phyloP scores from a whole-genome alignment of 92 coral and sea anemone genomes.

The Muricea muricata region DNA sequence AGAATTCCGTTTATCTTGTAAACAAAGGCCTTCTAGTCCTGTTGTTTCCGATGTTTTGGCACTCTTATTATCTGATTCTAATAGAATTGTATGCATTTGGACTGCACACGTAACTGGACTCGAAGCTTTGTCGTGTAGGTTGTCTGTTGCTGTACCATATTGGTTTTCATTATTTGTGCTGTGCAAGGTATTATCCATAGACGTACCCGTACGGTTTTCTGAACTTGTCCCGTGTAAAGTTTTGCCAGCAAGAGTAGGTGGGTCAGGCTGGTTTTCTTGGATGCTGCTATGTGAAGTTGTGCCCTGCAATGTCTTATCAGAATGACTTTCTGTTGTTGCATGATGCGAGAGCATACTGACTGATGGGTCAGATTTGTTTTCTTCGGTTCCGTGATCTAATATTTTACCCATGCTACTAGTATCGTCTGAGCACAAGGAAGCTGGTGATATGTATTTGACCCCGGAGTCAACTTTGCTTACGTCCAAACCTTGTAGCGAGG shows the following conservation, averaged over 20 bases:
- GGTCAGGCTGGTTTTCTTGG: too few species aligned
- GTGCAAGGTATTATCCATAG: neutral
- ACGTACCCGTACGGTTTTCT: neutral
- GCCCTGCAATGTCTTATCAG: too few species aligned
- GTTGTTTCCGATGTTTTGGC: neutral
- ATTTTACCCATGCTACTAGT: neutral
- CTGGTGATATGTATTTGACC: neutral
- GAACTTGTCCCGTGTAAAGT: neutral
- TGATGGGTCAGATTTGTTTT: neutral
- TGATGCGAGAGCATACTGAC: neutral
- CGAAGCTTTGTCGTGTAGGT: neutral
- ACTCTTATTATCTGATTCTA: neutral
- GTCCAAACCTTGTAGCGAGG: neutral
- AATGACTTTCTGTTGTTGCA: neutral
- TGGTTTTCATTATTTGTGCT: neutral
- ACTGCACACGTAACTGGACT: neutral
- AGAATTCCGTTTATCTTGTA: too few species aligned
- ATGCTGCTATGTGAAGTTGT: too few species aligned
- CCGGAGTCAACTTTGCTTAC: conserved; percentile 16
- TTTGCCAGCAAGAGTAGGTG: too few species aligned
- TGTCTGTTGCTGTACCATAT: neutral
- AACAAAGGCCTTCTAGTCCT: too few species aligned
- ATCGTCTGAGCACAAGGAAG: neutral
- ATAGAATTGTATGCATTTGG: neutral
- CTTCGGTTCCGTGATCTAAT: neutral